Evolutionary conservation across 1,140 invertebrate species (phyloP).

Genomic region (Brachionus paranguensis): DNA sequence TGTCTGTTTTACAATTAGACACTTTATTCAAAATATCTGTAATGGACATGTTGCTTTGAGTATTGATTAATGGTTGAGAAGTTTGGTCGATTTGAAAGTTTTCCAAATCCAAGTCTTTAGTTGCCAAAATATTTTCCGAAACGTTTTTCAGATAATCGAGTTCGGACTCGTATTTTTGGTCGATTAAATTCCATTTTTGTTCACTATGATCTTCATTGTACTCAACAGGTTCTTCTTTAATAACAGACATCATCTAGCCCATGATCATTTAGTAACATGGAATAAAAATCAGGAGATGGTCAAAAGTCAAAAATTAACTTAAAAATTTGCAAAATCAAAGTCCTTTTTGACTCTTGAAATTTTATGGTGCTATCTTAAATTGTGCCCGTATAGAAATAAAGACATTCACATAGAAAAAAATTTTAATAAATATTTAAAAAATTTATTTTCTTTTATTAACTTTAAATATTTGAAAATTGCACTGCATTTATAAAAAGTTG

Average conservation of each 20-base stretch:
- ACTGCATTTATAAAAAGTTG: too few relatives aligned
- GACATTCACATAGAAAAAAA: too few relatives aligned
- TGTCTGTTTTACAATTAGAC: not conserved
- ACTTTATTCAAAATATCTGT: not conserved
- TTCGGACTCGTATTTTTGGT: conserved; percentile 23
- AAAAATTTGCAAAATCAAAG: too few relatives aligned
- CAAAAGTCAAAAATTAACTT: too few relatives aligned
- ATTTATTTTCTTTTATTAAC: too few relatives aligned
- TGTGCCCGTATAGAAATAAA: too few relatives aligned
- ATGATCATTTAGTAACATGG: not conserved
- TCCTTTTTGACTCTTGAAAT: too few relatives aligned
- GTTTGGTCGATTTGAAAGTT: not conserved
- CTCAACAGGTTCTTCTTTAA: conserved; percentile 14
- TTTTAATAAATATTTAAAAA: too few relatives aligned
- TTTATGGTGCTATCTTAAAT: too few relatives aligned
- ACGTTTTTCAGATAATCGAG: not conserved
- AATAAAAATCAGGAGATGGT: not conserved
- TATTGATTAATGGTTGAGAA: not conserved
- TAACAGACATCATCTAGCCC: not conserved
- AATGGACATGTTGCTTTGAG: not conserved
- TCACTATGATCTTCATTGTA: not conserved
- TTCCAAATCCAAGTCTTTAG: not conserved
- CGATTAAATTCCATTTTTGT: not conserved
- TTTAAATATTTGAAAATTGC: too few relatives aligned
- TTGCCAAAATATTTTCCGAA: not conserved